These are phyloP conservation scores for Heterocephalus glaber DNA, from an alignment of 2,113 vertebrate genomes.

Conservation along the genomic window DNA sequence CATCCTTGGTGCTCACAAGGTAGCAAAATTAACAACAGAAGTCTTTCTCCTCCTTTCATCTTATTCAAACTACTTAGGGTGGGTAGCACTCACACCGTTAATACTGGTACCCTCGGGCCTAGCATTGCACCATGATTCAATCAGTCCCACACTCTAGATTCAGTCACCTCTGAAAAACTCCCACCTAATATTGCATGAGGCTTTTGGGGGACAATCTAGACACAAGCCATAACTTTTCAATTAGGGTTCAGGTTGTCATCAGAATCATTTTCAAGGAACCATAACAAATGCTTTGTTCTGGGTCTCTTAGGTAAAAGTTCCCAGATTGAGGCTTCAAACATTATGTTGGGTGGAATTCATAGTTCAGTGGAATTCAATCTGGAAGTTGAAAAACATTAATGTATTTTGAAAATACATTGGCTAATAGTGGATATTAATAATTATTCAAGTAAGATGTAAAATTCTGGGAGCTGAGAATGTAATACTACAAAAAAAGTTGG, in stretches of 20 bases:
- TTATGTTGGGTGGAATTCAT: not conserved
- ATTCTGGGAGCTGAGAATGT: not conserved
- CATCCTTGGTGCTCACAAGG: no score
- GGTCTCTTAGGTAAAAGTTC: not conserved
- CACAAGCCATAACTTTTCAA: not conserved
- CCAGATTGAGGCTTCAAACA: not conserved
- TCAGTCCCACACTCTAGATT: no score
- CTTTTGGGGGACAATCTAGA: no score
- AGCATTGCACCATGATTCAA: no score
- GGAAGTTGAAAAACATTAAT: not conserved
- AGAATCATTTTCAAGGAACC: not conserved
- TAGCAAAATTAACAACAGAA: no score
- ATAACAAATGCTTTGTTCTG: not conserved
- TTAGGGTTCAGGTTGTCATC: not conserved
- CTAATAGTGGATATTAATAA: not conserved
- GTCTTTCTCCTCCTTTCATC: no score
- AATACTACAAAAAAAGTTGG: not conserved
- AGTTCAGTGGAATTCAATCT: not conserved
- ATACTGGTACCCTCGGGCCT: no score
- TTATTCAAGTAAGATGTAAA: not conserved
- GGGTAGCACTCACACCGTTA: no score
- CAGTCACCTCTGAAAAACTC: no score
- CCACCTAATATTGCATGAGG: no score
- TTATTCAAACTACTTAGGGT: no score
- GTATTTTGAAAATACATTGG: not conserved